Base-by-base conservation (phyloP, 2,113 vertebrate genomes). In the Zootoca vivipara region DNA sequence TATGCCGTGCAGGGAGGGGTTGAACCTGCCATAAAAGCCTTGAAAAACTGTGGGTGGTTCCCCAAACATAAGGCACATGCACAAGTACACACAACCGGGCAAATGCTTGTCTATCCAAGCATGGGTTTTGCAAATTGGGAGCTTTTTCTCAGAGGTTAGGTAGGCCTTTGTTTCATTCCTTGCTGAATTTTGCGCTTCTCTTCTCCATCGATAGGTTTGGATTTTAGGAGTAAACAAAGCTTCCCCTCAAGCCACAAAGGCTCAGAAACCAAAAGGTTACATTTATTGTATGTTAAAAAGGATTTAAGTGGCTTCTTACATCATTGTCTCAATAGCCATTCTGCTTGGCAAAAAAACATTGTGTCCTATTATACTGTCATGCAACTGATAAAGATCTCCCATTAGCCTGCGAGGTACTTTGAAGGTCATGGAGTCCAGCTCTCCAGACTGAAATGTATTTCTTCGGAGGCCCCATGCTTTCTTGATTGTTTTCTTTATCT, bases 31-130 rank as follows among this genome's bases (percentile, higher is more conserved):
- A 89, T 1, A 4, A 88, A 92, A 93, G 65, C 78, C 84, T 93
- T 90, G 85, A 81, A 84, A 89, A 93, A 85, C 85, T 81, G 80
- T 89, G 89, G 30, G 78, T 93, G 75, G 83, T 77, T 94, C 93
- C 90, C 93, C 91, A 94, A 91, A 73, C 86, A 75, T 1, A 38
- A 94, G 62, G 65, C 67, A 90, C 40, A 85, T 73, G 90, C 1
- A 0, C 78, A 89, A 85, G 89, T 58, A 74, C 80, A 84, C 69
- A 75, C 22, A 92, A 79, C 85, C 78, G 28, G 1, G 1, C 90
- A 87, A 89, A 88, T 6, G 70, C 65, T 7, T 91, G 35, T 80
- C 28, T 58, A 69, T 52, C 84, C 78, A 88, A 65, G 2, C 0
- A 4, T 74, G 81, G 2, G 72, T 35, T 78, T 91, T 92, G 70